These are phyloP conservation scores for Heliconius himera DNA, from an alignment of 1,140 invertebrate genomes.

Conservation along the genomic window DNA sequence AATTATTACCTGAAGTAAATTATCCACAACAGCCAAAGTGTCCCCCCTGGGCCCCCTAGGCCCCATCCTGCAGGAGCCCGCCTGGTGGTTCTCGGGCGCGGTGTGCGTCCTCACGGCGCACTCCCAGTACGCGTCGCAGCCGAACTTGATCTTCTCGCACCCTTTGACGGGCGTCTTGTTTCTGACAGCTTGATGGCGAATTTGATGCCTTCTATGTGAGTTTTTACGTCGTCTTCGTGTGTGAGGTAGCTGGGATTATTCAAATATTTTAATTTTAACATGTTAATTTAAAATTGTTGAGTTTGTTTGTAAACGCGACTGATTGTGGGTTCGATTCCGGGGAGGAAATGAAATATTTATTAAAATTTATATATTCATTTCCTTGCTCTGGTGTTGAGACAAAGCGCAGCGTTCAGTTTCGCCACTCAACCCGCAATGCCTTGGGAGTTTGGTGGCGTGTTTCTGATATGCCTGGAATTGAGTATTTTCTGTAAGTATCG, in stretches of 20 bases:
- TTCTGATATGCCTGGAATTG: conserved; percentile 86
- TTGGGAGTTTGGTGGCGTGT: no score
- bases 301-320: no score
- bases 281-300: no score
- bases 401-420: no score
- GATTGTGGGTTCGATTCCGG: no score
- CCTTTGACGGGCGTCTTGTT: conserved; percentile 86
- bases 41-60: conserved; percentile 83
- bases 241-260: conserved; percentile 68
- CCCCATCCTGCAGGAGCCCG: conserved; percentile 92
- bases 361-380: no score
- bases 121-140: conserved; percentile 90
- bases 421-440: no score
- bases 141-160: conserved; percentile 87
- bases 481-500: background rate
- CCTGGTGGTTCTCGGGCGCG: conserved; percentile 92
- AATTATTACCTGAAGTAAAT: no score
- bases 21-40: conserved; percentile 85
- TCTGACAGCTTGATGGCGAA: conserved; percentile 86
- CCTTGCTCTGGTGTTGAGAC: no score
- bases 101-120: conserved; percentile 89
- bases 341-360: no score
- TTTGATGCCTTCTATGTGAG: conserved; percentile 89
- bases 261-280: background rate
- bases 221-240: conserved; percentile 85